These are phyloP conservation scores for Drosophila insularis DNA, from an alignment of 1,140 invertebrate species.

Conservation along the genomic window DNA sequence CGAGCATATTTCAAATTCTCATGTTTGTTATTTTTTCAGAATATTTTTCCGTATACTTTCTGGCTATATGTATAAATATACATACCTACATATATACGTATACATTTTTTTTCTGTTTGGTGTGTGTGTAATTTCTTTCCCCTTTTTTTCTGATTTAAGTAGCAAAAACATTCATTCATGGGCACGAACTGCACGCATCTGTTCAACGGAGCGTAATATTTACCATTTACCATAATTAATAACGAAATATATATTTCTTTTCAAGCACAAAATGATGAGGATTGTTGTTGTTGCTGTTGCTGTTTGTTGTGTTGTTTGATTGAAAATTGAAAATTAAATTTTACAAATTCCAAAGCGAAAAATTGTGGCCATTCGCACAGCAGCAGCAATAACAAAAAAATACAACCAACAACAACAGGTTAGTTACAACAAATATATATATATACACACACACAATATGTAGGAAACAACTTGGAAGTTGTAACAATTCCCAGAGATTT, in stretches of 20 bases:
- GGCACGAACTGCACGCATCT: conserved; percentile 65
- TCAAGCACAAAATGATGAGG: conserved; percentile 10
- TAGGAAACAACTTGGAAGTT: conserved; percentile 3
- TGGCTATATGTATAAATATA: not conserved
- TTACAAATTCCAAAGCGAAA: conserved; percentile 48
- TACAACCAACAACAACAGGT: not conserved
- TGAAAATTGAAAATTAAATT: conserved; percentile 29
- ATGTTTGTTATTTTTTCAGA: conserved; percentile 50
- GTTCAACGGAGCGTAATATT: conserved; percentile 31
- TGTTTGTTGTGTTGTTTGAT: not conserved
- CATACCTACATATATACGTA: not conserved
- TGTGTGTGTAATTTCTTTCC: conserved; percentile 11
- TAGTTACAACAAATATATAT: not conserved
- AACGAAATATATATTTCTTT: not conserved
- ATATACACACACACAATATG: too few relatives aligned
- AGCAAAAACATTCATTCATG: conserved; percentile 59
- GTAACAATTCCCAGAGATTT: conserved; percentile 7
- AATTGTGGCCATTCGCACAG: conserved; percentile 13
- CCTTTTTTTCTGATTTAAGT: conserved; percentile 30
- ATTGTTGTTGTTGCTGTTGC: not conserved
- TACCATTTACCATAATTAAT: conserved; percentile 22
- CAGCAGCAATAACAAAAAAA: too few relatives aligned
- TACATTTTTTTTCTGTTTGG: not conserved
- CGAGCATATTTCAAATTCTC: conserved; percentile 38
- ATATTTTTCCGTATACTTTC: conserved; percentile 39